Evolutionary conservation across 1,140 invertebrate genomes (phyloP).

Genomic region (Venustaconcha ellipsiformis): DNA sequence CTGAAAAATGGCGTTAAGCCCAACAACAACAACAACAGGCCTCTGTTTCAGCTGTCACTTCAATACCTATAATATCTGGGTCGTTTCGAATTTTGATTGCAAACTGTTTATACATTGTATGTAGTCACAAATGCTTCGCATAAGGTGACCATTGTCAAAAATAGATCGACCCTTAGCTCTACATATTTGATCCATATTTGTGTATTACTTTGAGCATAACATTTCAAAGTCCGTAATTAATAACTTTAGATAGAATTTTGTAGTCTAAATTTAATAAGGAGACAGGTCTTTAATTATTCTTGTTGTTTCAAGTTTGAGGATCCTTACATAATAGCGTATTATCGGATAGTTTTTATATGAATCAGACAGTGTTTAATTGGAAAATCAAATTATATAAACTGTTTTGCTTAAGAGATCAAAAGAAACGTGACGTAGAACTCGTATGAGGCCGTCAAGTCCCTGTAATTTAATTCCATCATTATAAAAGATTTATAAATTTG

Average conservation of each 20-base stretch:
- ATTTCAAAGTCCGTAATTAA: constrained; percentile 28
- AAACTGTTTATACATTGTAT: constrained; percentile 57
- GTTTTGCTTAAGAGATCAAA: constrained; percentile 29
- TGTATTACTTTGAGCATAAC: constrained; percentile 32
- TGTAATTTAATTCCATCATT: constrained; percentile 37
- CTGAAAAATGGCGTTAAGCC: too few species aligned
- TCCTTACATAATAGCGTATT: constrained; percentile 45
- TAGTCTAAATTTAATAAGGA: constrained; percentile 45
- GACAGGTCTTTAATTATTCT: constrained; percentile 44
- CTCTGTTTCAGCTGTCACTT: constrained; percentile 34
- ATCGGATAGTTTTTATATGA: constrained; percentile 36
- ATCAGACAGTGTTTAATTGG: constrained; percentile 23
- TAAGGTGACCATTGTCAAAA: constrained; percentile 45
- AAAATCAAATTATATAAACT: constrained; percentile 27
- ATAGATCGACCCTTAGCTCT: not conserved
- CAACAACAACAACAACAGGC: too few species aligned
- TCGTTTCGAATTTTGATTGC: constrained; percentile 30
- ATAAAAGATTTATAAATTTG: constrained; percentile 20
- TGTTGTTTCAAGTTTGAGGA: constrained; percentile 12
- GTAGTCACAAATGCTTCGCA: constrained; percentile 43
- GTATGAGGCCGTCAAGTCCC: constrained; percentile 37
- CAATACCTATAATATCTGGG: constrained; percentile 35
- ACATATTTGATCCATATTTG: constrained; percentile 38
- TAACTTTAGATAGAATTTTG: constrained; percentile 41
- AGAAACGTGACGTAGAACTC: constrained; percentile 20